Base-by-base conservation (phyloP, 2,113 vertebrate species). In the Argyrosomus japonicus region DNA sequence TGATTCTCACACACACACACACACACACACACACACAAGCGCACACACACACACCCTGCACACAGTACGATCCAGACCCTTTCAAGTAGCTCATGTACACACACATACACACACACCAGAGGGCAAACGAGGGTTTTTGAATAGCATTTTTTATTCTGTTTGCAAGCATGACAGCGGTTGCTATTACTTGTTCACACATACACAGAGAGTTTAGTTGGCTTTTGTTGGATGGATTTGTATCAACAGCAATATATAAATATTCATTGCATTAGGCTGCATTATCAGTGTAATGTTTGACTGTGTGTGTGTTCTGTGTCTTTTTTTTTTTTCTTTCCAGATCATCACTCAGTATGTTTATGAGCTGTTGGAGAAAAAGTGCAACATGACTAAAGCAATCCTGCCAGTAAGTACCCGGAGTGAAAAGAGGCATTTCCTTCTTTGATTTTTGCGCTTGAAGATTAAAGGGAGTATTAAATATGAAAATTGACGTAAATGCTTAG, bases 261-360 rank as follows among this genome's bases (percentile, higher is more conserved):
- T 68, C 74, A 82, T 77, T 89, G 29, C 45, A 68, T 82, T 77
- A 82, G n/a, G 61, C 19, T 72, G 75, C 51, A 63, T 79, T 84
- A 81, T 87, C 65, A 77, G 19, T 75, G 69, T 76, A 50, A 81
- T 79, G 32, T 91, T 10, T 90, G 68, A 90, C 73, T 67, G 53
- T 68, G 65, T 82, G 64, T 87, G 47, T 88, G 58, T 58, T 74
- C 36, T 86, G 17, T 87, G 47, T 89, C 53, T 7, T 36, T 6
- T 13, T 89, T 63, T 86, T 80, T 79, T 83, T 85, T 68, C 82
- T 91, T 79, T 91, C 25, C 93, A 99, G 98, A 99, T 99, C 88
- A 97, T 99, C 94, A 99, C 98, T 68, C 96, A 97, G 76, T 96
- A 97, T 86, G 95, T 99, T 82, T 99, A 99, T 88, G 96, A 98